Conservation (phyloP, 2,888 invertebrate genomes). For the Anodontia alba region DNA sequence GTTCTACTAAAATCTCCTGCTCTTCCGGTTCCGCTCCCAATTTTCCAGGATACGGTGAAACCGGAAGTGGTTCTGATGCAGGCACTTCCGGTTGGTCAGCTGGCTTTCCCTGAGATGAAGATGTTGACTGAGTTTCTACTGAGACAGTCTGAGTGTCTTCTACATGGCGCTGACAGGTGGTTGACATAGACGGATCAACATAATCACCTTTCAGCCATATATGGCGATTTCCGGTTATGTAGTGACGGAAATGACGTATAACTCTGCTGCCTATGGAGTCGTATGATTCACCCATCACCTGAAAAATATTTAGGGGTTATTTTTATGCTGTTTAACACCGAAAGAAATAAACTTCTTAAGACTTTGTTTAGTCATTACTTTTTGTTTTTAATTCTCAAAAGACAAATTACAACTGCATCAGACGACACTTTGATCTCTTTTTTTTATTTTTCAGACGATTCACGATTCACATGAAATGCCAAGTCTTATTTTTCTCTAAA, state of each 20-base stretch:
- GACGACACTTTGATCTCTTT: no score
- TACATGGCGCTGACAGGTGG: constrained; percentile 8
- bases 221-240: constrained; percentile 76
- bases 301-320: not conserved
- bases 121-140: not conserved
- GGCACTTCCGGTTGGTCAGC: not conserved
- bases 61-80: not conserved
- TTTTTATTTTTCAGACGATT: no score
- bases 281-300: constrained; percentile 82
- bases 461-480: no score
- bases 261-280: constrained; percentile 81
- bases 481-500: no score
- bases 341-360: no score
- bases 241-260: constrained; percentile 80
- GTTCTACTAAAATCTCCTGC: constrained; percentile 8
- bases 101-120: constrained; percentile 13
- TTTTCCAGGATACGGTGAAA: not conserved
- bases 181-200: constrained; percentile 58
- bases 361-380: no score
- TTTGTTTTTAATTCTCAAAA: no score
- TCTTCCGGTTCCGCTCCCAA: not conserved
- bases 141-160: not conserved
- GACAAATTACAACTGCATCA: no score
- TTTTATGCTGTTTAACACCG: no score
- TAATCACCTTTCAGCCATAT: constrained; percentile 79